phyloP scores from a whole-genome alignment of 1,140 invertebrate genomes.

The Holotrichia oblita region DNA sequence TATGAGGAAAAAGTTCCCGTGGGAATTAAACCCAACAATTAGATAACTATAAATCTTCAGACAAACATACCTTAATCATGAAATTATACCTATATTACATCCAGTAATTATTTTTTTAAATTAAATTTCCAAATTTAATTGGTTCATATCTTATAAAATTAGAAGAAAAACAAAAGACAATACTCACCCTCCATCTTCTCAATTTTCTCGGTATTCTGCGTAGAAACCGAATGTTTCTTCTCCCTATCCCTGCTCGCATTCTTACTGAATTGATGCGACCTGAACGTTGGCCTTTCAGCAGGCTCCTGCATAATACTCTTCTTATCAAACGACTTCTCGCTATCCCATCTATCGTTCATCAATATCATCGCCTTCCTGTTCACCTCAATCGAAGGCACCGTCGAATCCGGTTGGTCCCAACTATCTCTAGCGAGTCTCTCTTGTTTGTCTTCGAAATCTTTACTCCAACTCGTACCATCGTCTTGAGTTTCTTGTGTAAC shows the following conservation, averaged over 20 bases:
- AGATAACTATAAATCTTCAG: too few relatives aligned
- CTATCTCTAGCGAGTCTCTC: conserved; percentile 53
- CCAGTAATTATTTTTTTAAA: too few relatives aligned
- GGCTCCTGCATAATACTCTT: conserved; percentile 57
- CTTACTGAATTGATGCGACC: conserved; percentile 69
- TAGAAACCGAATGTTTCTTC: conserved; percentile 77
- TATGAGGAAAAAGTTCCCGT: too few relatives aligned
- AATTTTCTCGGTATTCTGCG: conserved; percentile 76
- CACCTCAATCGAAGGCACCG: conserved; percentile 62
- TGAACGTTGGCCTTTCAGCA: conserved; percentile 68
- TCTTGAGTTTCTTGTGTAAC: conserved; percentile 62
- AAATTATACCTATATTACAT: too few relatives aligned
- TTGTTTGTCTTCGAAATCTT: conserved; percentile 57
- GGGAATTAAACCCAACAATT: too few relatives aligned
- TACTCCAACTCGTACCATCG: conserved; percentile 63
- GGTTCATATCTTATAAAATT: too few relatives aligned
- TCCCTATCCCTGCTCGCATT: conserved; percentile 70
- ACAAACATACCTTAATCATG: too few relatives aligned
- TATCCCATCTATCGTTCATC: conserved; percentile 62
- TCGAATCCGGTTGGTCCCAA: conserved; percentile 63
- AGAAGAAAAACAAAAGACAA: too few relatives aligned
- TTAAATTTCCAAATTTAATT: too few relatives aligned
- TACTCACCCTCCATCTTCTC: conserved; percentile 76
- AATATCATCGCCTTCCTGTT: conserved; percentile 59
- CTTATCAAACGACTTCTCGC: conserved; percentile 59